These are phyloP conservation scores for Apamea anceps DNA, from an alignment of 2,888 invertebrate species.

Conservation along the genomic window DNA sequence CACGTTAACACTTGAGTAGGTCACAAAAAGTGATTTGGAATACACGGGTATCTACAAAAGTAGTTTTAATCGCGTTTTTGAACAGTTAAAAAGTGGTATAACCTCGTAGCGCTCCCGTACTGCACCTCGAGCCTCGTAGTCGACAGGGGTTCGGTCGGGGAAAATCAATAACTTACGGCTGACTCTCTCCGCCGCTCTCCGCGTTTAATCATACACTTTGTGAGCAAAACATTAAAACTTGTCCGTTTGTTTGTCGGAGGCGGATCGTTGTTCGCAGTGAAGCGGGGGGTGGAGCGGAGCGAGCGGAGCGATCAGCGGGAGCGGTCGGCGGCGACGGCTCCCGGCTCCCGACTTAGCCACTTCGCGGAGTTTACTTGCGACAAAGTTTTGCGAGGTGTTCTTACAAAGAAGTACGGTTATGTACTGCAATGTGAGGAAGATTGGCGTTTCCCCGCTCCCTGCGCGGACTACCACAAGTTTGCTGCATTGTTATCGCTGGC, in stretches of 20 bases:
- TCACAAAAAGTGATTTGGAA: constrained; percentile 75
- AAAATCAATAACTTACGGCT: constrained; percentile 91
- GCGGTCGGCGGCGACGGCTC: constrained; percentile 76
- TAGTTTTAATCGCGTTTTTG: constrained; percentile 75
- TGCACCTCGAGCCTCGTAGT: constrained; percentile 85
- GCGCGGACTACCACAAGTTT: constrained; percentile 79
- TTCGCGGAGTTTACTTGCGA: constrained; percentile 87
- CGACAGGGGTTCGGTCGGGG: constrained; percentile 88
- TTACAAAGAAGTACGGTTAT: constrained; percentile 88
- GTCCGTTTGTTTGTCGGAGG: constrained; percentile 90
- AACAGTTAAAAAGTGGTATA: constrained; percentile 79
- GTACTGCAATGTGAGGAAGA: constrained; percentile 87
- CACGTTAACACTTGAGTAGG: constrained; percentile 72
- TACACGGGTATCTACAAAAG: constrained; percentile 69
- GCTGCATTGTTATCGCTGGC: constrained; percentile 85
- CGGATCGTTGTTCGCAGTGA: constrained; percentile 80
- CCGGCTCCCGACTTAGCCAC: constrained; percentile 74
- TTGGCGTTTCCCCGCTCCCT: constrained; percentile 83
- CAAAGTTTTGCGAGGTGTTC: constrained; percentile 89
- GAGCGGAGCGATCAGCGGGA: constrained; percentile 72
- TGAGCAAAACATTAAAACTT: constrained; percentile 91
- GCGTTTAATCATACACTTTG: constrained; percentile 91
- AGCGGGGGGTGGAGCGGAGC: constrained; percentile 74
- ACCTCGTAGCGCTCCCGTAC: constrained; percentile 76
- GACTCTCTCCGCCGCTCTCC: constrained; percentile 90